These are phyloP conservation scores for Palythoa heliodiscus DNA, from an alignment of 92 coral and sea anemone genomes.

Conservation along the genomic window DNA sequence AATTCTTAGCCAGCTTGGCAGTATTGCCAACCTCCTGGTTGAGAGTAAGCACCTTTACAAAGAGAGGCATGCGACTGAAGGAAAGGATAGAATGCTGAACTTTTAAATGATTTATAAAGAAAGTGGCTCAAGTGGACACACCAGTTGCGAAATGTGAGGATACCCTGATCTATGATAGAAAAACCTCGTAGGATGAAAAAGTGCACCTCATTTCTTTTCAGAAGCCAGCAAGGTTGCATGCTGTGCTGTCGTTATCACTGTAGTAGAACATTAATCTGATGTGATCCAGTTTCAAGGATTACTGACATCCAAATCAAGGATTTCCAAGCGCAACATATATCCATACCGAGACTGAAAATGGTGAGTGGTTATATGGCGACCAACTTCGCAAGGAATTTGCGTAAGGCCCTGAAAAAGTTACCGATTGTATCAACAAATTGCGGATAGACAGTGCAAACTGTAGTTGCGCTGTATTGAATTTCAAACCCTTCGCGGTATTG, in stretches of 20 bases:
- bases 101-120: not conserved
- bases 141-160: no score
- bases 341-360: not conserved
- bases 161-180: not conserved
- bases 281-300: not conserved
- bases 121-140: constrained; percentile 4
- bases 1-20: no score
- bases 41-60: no score
- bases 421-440: constrained; percentile 29
- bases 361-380: constrained; percentile 11
- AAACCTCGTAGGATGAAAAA: not conserved
- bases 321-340: not conserved
- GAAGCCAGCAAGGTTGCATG: constrained; percentile 57
- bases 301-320: not conserved
- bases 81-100: no score
- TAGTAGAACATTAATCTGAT: constrained; percentile 22
- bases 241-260: constrained; percentile 37
- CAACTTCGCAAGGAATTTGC: constrained; percentile 34
- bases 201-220: constrained; percentile 55
- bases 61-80: no score
- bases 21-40: no score
- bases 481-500: constrained; percentile 31
- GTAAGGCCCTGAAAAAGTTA: constrained; percentile 37
- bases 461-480: constrained; percentile 30
- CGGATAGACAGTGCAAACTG: constrained; percentile 7